Percentiles rank a stretch among this genome's conserved stretches.
phyloP scores from a whole-genome alignment of 2,113 vertebrate genomes.

The Cariama cristata region DNA sequence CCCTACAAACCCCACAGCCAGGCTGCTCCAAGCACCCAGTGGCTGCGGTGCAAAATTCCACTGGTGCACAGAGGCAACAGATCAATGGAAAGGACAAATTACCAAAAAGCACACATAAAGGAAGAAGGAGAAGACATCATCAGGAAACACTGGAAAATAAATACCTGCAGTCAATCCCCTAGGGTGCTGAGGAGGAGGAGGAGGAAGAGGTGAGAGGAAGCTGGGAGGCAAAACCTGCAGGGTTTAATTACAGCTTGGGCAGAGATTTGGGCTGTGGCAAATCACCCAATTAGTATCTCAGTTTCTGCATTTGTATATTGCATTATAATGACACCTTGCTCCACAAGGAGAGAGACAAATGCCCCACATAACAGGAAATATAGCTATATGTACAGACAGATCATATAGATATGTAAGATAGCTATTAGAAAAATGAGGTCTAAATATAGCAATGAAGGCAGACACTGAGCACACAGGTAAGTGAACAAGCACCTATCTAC shows the following conservation, averaged over 20 bases:
- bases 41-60: background rate
- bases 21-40: background rate
- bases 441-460: background rate
- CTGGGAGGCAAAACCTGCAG: background rate
- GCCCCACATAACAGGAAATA: background rate
- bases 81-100: background rate
- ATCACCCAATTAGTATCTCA: background rate
- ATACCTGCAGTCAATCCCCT: no score
- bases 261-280: background rate
- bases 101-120: background rate
- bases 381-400: background rate
- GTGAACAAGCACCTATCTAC: background rate
- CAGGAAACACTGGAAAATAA: background rate
- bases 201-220: background rate
- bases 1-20: background rate
- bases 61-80: background rate
- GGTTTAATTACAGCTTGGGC: background rate
- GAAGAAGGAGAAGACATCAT: background rate
- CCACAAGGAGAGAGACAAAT: background rate
- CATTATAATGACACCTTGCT: background rate
- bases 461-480: background rate
- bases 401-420: background rate
- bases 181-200: background rate
- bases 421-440: background rate
- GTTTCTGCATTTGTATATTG: background rate